These are phyloP conservation scores for Mormyrus proboscirostris DNA, from an alignment of 2,797 vertebrate genomes.

Conservation along the genomic window DNA sequence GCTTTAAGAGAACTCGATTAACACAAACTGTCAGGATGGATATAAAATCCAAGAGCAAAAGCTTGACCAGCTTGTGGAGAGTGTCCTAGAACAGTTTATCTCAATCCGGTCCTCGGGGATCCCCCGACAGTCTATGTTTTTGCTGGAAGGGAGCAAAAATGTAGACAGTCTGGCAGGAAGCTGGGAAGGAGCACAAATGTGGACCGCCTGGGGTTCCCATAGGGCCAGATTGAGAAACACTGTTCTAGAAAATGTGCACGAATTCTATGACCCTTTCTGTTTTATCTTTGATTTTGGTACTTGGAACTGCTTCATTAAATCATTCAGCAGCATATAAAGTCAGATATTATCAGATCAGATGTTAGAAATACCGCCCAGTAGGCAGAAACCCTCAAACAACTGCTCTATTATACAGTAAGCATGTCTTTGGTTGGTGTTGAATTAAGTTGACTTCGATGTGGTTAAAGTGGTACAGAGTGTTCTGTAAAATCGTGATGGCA, in stretches of 20 bases:
- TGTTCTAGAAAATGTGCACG: no score
- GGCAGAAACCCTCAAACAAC: not conserved
- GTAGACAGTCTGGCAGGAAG: not conserved
- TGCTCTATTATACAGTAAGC: not conserved
- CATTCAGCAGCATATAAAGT: not conserved
- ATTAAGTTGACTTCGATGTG: not conserved
- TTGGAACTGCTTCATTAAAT: not conserved
- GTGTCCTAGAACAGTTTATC: not conserved
- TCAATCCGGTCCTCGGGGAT: not conserved
- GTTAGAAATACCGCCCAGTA: not conserved
- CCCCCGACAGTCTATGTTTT: not conserved
- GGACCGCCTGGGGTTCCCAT: not conserved
- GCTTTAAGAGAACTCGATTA: not conserved
- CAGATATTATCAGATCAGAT: not conserved
- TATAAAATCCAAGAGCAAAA: not conserved
- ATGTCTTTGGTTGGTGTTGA: not conserved
- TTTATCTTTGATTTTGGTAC: not conserved
- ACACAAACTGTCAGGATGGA: not conserved
- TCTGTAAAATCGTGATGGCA: not conserved
- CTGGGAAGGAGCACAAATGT: not conserved
- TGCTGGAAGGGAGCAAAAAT: not conserved
- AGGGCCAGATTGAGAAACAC: no score
- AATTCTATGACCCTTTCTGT: not conserved
- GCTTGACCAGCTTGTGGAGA: not conserved
- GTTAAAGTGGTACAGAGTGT: not conserved